Percentiles rank a stretch among this genome's conserved stretches.
phyloP scores from a whole-genome alignment of 2,888 invertebrate species.

The Dryococelus australis region DNA sequence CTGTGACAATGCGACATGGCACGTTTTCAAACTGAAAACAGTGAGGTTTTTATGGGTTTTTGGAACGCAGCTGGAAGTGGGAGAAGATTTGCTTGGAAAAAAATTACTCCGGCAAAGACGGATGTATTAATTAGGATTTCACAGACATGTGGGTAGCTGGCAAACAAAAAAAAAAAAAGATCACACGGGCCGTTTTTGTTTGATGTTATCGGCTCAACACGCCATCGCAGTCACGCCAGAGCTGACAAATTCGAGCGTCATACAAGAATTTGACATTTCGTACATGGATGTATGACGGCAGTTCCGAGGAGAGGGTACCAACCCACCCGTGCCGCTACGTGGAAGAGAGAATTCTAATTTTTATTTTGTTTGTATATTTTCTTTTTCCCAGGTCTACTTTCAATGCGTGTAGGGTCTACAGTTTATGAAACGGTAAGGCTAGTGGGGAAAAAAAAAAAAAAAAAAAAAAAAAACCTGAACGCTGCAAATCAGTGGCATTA shows the following conservation, averaged over 20 bases:
- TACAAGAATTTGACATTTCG: background rate
- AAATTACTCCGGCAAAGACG: background rate
- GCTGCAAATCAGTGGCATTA: too few relatives aligned
- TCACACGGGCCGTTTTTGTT: background rate
- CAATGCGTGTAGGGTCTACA: too few relatives aligned
- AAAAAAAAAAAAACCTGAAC: too few relatives aligned
- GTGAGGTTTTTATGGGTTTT: background rate
- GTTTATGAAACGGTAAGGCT: too few relatives aligned
- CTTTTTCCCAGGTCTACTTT: too few relatives aligned
- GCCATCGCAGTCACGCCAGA: background rate
- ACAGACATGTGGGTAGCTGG: background rate
- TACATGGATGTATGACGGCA: background rate
- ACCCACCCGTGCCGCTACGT: too few relatives aligned
- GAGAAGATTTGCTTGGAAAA: background rate
- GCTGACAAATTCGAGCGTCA: background rate
- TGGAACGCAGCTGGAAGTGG: background rate
- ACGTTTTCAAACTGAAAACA: background rate
- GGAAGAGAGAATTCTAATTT: too few relatives aligned
- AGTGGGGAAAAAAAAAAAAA: too few relatives aligned
- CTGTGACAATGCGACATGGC: background rate
- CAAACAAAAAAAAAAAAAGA: background rate
- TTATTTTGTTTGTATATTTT: too few relatives aligned
- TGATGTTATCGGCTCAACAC: background rate
- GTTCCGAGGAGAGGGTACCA: background rate
- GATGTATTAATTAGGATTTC: background rate